Percentiles rank a stretch among this genome's conserved stretches.
Evolutionary conservation across 2,888 invertebrate genomes (phyloP).

Genomic region (Xanthostigma xanthostigma): DNA sequence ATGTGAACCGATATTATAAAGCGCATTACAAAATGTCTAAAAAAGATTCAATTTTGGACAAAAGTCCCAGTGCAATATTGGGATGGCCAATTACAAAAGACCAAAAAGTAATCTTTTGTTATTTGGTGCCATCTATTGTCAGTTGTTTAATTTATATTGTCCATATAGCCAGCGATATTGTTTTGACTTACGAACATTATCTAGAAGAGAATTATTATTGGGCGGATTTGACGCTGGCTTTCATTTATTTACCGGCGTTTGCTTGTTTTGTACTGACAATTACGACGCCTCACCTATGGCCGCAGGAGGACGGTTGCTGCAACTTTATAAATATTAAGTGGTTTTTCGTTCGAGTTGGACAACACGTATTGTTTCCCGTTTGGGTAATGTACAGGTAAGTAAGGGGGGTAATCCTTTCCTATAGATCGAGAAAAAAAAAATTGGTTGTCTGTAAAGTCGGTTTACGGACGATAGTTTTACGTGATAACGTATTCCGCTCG

Average conservation of each 20-base stretch:
- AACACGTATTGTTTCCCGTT: slow-evolving; percentile 40
- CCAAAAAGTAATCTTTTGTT: slow-evolving; percentile 34
- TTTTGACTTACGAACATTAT: slow-evolving; percentile 48
- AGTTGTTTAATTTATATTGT: slow-evolving; percentile 48
- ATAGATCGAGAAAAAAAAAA: slow-evolving; percentile 3
- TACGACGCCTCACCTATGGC: slow-evolving; percentile 41
- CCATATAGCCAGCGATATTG: slow-evolving; percentile 51
- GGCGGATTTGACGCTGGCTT: slow-evolving; percentile 30
- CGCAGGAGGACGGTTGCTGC: slow-evolving; percentile 31
- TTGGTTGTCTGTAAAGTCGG: no score
- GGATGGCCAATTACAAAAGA: slow-evolving; percentile 12
- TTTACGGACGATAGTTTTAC: no score
- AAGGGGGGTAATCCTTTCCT: background rate
- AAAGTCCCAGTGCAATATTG: slow-evolving; percentile 3
- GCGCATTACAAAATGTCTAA: background rate
- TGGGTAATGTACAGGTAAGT: slow-evolving; percentile 46
- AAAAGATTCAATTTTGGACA: slow-evolving; percentile 1
- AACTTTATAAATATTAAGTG: slow-evolving; percentile 29
- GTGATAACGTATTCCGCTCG: no score
- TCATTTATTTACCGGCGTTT: slow-evolving; percentile 39
- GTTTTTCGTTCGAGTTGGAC: slow-evolving; percentile 32
- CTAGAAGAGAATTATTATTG: slow-evolving; percentile 37
- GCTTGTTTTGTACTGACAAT: slow-evolving; percentile 41
- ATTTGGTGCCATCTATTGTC: slow-evolving; percentile 38
- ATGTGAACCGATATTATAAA: background rate